phyloP scores from a whole-genome alignment of 2,888 invertebrate genomes.

The Hecatera dysodea region DNA sequence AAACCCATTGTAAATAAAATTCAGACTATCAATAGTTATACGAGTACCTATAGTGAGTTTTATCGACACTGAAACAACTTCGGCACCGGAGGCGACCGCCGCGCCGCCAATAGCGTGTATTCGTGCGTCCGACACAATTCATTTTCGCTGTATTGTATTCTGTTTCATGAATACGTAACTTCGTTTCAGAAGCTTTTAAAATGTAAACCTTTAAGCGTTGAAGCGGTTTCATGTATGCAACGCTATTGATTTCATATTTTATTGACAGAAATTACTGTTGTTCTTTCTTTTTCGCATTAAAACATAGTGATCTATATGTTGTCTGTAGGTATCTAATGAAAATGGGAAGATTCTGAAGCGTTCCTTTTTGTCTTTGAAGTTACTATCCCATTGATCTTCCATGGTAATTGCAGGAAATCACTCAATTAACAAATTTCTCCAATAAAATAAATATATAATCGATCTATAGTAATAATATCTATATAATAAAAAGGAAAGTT shows the following conservation, averaged over 20 bases:
- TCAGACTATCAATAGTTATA: constrained; percentile 9
- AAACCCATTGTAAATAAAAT: background rate
- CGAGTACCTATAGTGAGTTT: constrained; percentile 17
- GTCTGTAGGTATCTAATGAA: too few relatives aligned
- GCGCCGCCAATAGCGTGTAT: constrained; percentile 16
- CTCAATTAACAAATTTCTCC: too few relatives aligned
- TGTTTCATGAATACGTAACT: constrained; percentile 58
- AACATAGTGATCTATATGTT: too few relatives aligned
- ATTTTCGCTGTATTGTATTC: constrained; percentile 54
- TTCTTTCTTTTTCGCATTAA: background rate
- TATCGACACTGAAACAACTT: constrained; percentile 18
- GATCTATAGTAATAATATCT: too few relatives aligned
- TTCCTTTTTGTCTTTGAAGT: background rate
- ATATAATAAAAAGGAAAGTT: too few relatives aligned
- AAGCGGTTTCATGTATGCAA: constrained; percentile 1
- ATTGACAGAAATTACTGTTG: background rate
- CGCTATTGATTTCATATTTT: constrained; percentile 25
- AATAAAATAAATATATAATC: too few relatives aligned
- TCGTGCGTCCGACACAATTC: constrained; percentile 55
- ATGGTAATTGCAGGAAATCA: background rate
- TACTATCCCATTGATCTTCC: too few relatives aligned
- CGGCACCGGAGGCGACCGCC: constrained; percentile 3
- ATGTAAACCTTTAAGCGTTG: constrained; percentile 6
- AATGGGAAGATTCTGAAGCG: too few relatives aligned
- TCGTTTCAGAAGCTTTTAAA: constrained; percentile 49